Base-by-base conservation (phyloP, 2,888 invertebrate species). In the Diaprepes abbreviatus region DNA sequence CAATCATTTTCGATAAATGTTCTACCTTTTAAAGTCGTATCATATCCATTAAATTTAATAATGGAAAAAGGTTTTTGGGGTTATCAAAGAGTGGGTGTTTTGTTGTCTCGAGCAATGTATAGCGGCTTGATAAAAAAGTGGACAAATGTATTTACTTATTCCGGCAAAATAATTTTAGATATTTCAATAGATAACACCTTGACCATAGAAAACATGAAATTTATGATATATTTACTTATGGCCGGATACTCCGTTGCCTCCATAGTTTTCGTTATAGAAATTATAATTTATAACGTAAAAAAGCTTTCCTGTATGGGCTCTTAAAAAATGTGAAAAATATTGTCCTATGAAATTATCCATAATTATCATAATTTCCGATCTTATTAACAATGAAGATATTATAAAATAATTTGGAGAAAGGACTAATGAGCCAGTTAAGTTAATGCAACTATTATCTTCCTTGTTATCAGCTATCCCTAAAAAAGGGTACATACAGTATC, bases 11-110 rank as follows among this genome's bases (percentile, higher is more conserved):
- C 55, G 21, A 77, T 75, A 21, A 77, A 77, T 55, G 74, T 80
- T 43, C 73, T 77, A 31, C 68, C 78, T 1, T 77, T 78, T n/a
- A 16, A 12, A 16, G 76, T 82, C 0, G 78, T 58, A 4, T 24
- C 54, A 19, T 57, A 38, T 38, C 50, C 50, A 14, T 2, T 57
- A 28, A 66, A 9, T n/a, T 36, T 66, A 10, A 21, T 66, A 0
- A 66, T 66, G 66, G 4, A 5, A 6, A 66, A 58, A 48, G 58
- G 58, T 1, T 66, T 66, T 28, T 66, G 66, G 66, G 66, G 45
- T 35, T 17, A n/a, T 14, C 1, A n/a, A 7, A 17, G 16, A 7
- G 50, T 62, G 0, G 33, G 52, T 24, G 16, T 10, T 2, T 24
- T 62, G 3, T 6, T 62, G 1, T 7, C 9, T 4, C 12, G 17